A percentile compares a stretch with the other conserved stretches of the same genome.
Evolutionary conservation across 2,113 vertebrate species (phyloP).

Genomic region (Erythrocercus mccallii): DNA sequence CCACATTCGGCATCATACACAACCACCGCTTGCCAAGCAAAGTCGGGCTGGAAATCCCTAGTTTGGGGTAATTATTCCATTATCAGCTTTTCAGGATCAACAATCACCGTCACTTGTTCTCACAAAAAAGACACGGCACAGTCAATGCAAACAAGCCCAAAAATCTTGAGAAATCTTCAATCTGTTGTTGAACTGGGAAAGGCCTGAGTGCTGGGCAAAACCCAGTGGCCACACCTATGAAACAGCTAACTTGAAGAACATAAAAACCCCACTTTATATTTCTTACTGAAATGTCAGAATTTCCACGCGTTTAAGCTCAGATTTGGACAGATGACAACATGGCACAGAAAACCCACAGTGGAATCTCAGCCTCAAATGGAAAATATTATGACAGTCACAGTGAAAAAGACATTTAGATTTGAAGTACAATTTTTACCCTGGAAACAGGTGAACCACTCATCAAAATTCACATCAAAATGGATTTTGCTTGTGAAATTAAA

Average conservation of each 20-base stretch:
- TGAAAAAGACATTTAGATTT: slow-evolving; percentile 49
- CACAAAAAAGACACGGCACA: not conserved
- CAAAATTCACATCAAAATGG: not conserved
- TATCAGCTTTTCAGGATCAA: not conserved
- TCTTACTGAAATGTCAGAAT: slow-evolving; percentile 49
- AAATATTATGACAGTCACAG: slow-evolving; percentile 53
- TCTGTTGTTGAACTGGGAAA: slow-evolving; percentile 19
- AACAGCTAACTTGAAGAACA: not conserved
- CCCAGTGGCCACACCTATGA: not conserved
- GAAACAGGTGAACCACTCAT: slow-evolving; percentile 38
- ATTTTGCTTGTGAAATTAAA: slow-evolving; percentile 30
- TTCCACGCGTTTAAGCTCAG: slow-evolving; percentile 41
- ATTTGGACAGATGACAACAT: slow-evolving; percentile 26
- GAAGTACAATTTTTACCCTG: slow-evolving; percentile 33
- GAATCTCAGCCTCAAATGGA: slow-evolving; percentile 55
- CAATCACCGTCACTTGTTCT: not conserved
- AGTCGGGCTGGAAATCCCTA: not conserved
- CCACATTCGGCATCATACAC: accelerated
- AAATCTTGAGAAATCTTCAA: not conserved
- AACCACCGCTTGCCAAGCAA: accelerated
- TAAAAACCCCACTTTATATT: not conserved
- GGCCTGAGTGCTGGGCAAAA: slow-evolving; percentile 43
- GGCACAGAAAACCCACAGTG: slow-evolving; percentile 56
- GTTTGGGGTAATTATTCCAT: not conserved
- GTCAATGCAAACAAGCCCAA: not conserved